A percentile compares a stretch with the other conserved stretches of the same genome.
phyloP scores from a whole-genome alignment of 2,113 vertebrate species.

The Puffinus mauretanicus region DNA sequence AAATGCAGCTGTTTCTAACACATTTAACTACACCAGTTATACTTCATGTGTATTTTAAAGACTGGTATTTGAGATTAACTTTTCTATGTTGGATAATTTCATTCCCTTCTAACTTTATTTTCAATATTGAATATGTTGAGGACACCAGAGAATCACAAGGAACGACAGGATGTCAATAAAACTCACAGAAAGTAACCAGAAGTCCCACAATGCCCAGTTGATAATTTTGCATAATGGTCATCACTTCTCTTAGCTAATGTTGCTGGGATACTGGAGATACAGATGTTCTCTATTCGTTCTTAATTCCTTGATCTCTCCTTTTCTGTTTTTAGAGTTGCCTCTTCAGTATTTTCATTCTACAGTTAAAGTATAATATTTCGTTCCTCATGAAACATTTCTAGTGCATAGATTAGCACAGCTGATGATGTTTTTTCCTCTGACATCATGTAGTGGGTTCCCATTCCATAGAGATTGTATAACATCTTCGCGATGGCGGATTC shows the following conservation, averaged over 20 bases:
- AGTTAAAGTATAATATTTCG: background rate
- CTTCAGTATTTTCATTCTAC: background rate
- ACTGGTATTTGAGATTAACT: background rate
- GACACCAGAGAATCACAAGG: background rate
- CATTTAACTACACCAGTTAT: background rate
- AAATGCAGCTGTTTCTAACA: background rate
- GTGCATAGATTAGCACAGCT: background rate
- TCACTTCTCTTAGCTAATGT: background rate
- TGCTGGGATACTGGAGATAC: background rate
- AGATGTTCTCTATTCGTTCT: background rate
- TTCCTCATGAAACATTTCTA: background rate
- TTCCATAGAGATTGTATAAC: background rate
- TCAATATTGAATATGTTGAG: background rate
- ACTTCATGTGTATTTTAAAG: background rate
- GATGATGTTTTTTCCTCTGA: background rate
- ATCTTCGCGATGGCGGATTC: background rate
- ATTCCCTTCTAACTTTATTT: background rate
- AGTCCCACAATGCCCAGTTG: background rate
- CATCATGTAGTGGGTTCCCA: background rate
- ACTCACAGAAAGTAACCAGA: background rate
- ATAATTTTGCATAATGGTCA: background rate
- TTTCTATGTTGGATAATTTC: background rate
- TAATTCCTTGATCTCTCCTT: background rate
- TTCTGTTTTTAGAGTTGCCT: background rate
- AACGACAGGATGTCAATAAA: background rate